A percentile compares a stretch with the other conserved stretches of the same genome.
Evolutionary conservation across 2,888 invertebrate genomes (phyloP).

Genomic region (Mystacides longicornis): DNA sequence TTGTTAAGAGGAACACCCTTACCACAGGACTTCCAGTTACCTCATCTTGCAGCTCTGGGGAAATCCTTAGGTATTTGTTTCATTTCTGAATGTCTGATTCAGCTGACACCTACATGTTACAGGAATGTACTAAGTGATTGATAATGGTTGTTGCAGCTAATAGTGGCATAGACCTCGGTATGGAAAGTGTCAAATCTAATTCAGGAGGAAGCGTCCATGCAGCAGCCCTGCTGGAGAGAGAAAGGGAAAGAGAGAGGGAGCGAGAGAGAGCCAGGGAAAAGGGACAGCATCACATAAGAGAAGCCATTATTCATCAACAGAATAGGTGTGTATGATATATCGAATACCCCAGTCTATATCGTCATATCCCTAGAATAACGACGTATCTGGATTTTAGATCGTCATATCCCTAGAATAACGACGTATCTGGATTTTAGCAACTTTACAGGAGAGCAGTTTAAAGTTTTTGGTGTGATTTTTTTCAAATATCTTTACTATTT

Average conservation of each 20-base stretch:
- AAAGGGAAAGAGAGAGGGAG: constrained; percentile 15
- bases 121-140: not conserved
- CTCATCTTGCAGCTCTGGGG: constrained; percentile 48
- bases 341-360: no score
- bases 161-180: constrained; percentile 23
- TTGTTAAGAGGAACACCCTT: constrained; percentile 42
- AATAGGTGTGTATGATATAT: no score
- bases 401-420: no score
- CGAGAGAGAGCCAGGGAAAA: constrained; percentile 42
- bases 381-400: no score
- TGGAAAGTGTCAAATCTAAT: constrained; percentile 11
- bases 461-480: no score
- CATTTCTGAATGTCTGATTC: not conserved
- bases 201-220: constrained; percentile 18
- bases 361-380: no score
- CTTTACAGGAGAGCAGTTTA: no score
- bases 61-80: constrained; percentile 27
- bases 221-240: constrained; percentile 38
- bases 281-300: constrained; percentile 51
- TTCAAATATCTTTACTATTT: no score
- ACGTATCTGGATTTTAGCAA: no score
- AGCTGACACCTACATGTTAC: not conserved
- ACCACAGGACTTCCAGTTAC: constrained; percentile 46
- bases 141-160: constrained; percentile 13
- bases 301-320: constrained; percentile 58